Evolutionary conservation across 1,140 invertebrate species (phyloP), one percentile per base, ranked within the genome.

Genomic region (Leptinotarsa defecta): DNA sequence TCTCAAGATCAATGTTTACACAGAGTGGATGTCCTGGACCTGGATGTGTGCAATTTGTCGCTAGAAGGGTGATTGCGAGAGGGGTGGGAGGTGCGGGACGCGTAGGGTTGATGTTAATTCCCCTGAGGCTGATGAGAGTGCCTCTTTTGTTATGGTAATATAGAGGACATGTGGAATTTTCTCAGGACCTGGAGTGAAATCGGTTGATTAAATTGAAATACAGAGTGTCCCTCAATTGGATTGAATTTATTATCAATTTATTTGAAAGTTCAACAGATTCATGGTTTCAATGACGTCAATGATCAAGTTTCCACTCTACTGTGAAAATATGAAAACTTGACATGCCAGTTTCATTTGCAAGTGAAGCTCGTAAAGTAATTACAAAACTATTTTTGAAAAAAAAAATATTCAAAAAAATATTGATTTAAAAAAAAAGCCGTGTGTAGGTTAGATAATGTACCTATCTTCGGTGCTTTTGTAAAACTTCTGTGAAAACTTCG

Each of bases 1-100:
- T 83, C 83, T 83, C 82, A 84, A 83, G 83, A 84, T 84, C 83
- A 81, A 84, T 84, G 83, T 83, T 84, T 83, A 81, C 79, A 81
- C 78, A 76, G 75, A 76, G 75, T 76, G 70, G 49, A 64, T 73
- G 62, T 75, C 75, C 68, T 70, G 68, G 68, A 71, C 74, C 74
- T 52, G 69, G 74, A 75, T 71, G 61, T 75, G 69, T 75, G 74
- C 74, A 49, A 73, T 73, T 73, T 73, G 71, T 73, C 71, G 71
- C 71, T 64, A 63, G 63, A 62, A 65, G 63, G 71, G 71, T 65
- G 61, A 48, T 17, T 27, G 70, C 22, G 24, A 43, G 24, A 34
- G 67, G 34, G 19, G 63, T 2, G 63, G 15, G 24, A n/a, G 34
- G 67, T 15, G 24, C 8, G 52, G 20, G 20, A 48, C 48, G 11